phyloP scores from a whole-genome alignment of 2,113 vertebrate genomes.

The Actenoides hombroni region DNA sequence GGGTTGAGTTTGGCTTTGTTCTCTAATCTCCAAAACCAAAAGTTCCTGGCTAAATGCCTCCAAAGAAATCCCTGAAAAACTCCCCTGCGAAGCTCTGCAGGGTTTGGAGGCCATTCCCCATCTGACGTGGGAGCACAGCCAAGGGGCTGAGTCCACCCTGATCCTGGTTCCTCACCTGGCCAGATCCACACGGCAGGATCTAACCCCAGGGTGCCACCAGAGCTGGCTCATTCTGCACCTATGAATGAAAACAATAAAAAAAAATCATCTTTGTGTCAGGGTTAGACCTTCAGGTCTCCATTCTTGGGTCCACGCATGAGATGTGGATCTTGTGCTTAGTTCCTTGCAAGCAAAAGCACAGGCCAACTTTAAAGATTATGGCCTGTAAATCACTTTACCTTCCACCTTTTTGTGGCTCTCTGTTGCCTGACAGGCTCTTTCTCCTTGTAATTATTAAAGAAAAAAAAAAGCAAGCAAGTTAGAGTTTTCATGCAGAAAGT shows the following conservation, averaged over 20 bases:
- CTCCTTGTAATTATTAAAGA: neutral
- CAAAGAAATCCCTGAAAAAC: neutral
- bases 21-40: neutral
- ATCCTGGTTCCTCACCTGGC: neutral
- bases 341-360: neutral
- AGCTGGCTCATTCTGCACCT: neutral
- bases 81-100: neutral
- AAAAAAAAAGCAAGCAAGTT: neutral
- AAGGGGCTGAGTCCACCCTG: neutral
- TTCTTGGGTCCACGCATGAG: neutral
- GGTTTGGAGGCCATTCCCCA: neutral
- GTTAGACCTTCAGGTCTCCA: neutral
- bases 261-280: neutral
- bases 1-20: neutral
- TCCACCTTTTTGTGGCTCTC: neutral
- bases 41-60: neutral
- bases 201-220: neutral
- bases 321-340: neutral
- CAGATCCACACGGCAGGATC: neutral
- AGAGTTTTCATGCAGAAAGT: conserved; percentile 22
- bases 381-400: neutral
- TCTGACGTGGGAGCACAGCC: accelerated
- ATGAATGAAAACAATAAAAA: neutral
- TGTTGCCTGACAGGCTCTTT: neutral
- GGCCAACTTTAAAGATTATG: neutral